Evolutionary conservation across 2,888 invertebrate species (phyloP), one percentile per base, ranked within the genome.

Genomic region (Lordiphosa fenestrarum): DNA sequence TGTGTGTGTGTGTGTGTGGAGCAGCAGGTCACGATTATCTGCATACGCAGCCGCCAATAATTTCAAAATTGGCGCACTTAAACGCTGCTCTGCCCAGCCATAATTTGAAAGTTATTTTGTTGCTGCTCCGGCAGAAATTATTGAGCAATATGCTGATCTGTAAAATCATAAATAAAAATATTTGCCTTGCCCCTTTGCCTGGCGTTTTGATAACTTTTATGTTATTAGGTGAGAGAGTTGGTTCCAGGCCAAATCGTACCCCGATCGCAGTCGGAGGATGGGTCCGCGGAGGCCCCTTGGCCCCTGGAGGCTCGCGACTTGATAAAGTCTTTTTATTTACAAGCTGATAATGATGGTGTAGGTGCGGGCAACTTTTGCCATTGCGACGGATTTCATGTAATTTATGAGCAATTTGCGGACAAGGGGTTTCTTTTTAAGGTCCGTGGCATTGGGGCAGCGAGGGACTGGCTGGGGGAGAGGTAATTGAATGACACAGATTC

Each of bases 101-200:
- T 25, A 80, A 80, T 84, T 84, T 84, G 71, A 84, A 81, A 80
- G 84, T 84, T 84, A 84, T 81, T 80, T 84, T 73, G 73, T 64
- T 71, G 71, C 49, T 66, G 47, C 41, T 51, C 21, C 50, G 21
- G 57, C 7, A 67, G 73, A 88, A 87, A 86, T 88, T 88, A 88
- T 87, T 88, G 86, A 87, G 86, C 88, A 89, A 88, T 88, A 88
- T 88, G 89, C 86, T 84, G 88, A 89, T 87, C 88, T 88, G 87
- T 84, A 87, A 86, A 84, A 87, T 87, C 86, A 88, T 89, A 88
- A 88, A 88, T 88, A 87, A 87, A 84, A 86, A 75, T 82, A 84
- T 85, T 80, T 81, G 77, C 72, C 76, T 67, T 80, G 69, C 42
- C 40, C 13, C 50, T 15, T n/a, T 9, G 19, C 15, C 52, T 58